These are phyloP conservation scores for Neofelis nebulosa DNA, from an alignment of 2,113 vertebrate genomes.

Conservation along the genomic window DNA sequence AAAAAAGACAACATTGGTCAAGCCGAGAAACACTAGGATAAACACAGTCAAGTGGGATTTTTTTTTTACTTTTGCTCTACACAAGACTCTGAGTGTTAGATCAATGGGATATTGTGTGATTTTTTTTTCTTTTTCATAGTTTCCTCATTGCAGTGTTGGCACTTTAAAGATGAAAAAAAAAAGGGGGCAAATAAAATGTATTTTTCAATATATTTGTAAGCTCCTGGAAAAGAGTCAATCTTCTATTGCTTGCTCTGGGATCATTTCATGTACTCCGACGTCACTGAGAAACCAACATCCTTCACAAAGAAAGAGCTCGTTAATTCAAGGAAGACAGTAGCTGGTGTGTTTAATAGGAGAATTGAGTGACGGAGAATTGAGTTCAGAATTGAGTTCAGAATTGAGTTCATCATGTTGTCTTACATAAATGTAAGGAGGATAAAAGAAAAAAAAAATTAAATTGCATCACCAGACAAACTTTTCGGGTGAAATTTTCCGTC, in stretches of 20 bases:
- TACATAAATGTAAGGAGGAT: not conserved
- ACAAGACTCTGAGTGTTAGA: not conserved
- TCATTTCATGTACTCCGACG: not conserved
- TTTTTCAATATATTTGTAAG: not conserved
- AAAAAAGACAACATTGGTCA: not conserved
- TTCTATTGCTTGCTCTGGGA: not conserved
- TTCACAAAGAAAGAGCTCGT: not conserved
- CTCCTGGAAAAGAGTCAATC: not conserved
- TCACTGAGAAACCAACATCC: not conserved
- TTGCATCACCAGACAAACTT: not conserved
- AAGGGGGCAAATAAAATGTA: not conserved
- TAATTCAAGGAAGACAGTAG: not conserved
- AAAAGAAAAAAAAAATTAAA: not conserved
- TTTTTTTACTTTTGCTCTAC: not conserved
- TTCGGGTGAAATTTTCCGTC: not conserved
- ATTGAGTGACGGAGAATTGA: not conserved
- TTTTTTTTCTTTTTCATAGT: not conserved
- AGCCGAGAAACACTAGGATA: not conserved
- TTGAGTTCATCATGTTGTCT: not conserved
- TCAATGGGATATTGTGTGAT: not conserved
- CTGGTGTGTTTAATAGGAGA: not conserved
- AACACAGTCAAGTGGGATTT: not conserved
- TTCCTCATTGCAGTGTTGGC: not conserved
- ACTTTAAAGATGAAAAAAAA: not conserved
- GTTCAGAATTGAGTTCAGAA: not conserved